Conservation (phyloP, 1,140 invertebrate genomes). For the Agrypnia vestita region DNA sequence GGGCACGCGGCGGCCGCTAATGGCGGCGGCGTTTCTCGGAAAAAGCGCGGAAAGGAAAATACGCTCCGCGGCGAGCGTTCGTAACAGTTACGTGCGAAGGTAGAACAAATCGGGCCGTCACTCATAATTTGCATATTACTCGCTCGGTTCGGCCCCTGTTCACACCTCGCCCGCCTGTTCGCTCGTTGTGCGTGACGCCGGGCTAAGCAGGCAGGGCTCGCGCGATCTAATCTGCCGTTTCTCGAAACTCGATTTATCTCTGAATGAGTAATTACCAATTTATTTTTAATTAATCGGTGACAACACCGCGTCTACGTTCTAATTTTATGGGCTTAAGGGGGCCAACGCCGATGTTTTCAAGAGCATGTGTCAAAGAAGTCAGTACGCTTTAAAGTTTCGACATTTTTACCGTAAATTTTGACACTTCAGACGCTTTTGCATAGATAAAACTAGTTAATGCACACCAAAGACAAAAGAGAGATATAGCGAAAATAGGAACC, state of each 20-base stretch:
- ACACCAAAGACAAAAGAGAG: no score
- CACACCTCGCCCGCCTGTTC: conserved; percentile 2
- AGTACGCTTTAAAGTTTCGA: no score
- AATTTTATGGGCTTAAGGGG: no score
- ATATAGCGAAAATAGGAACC: no score
- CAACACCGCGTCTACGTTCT: no score
- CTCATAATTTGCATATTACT: conserved; percentile 55
- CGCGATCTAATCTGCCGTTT: not conserved
- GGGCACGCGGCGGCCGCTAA: conserved; percentile 14
- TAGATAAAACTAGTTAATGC: no score
- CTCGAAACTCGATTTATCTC: not conserved
- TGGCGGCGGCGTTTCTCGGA: conserved; percentile 44
- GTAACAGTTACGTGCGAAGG: not conserved
- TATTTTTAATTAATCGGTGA: no score
- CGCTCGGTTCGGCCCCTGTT: conserved; percentile 35
- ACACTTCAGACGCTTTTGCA: no score
- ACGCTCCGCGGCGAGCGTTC: not conserved
- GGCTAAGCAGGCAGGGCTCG: not conserved
- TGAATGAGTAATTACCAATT: no score
- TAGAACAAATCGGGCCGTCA: conserved; percentile 53
- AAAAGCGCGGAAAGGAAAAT: conserved; percentile 20
- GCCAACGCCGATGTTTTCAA: no score
- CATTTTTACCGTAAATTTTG: no score
- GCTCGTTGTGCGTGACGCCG: not conserved
- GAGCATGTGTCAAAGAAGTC: no score